Conservation (phyloP, 2,797 vertebrate genomes). For the Pseudochromis fuscus region DNA sequence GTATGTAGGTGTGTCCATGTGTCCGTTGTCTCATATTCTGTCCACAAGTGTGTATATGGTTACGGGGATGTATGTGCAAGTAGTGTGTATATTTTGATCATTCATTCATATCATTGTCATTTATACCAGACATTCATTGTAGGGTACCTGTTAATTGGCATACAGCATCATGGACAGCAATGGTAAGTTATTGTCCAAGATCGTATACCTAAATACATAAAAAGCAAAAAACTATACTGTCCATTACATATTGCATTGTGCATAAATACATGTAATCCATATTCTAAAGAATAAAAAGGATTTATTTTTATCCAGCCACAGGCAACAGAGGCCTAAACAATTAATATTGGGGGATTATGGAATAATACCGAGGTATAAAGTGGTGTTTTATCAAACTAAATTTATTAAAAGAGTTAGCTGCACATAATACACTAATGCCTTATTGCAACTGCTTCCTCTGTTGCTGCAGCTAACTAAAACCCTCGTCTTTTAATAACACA, state of each 20-base stretch:
- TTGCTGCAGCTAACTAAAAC: slow-evolving; percentile 39
- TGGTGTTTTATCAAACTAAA: slow-evolving; percentile 41
- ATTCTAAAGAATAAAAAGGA: slow-evolving; percentile 9
- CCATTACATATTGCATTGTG: slow-evolving; percentile 3
- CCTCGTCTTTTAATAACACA: slow-evolving; percentile 60
- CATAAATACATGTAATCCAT: slow-evolving; percentile 8
- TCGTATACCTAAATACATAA: background rate
- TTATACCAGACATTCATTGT: background rate
- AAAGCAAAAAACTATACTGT: background rate
- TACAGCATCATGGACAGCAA: background rate
- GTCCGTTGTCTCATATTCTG: background rate
- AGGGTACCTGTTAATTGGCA: background rate
- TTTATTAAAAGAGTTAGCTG: slow-evolving; percentile 39
- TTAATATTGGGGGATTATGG: slow-evolving; percentile 28
- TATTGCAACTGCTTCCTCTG: slow-evolving; percentile 8
- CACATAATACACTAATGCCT: slow-evolving; percentile 35
- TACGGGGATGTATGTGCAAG: background rate
- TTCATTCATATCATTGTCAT: background rate
- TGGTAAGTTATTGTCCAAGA: background rate
- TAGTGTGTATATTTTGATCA: too few relatives aligned
- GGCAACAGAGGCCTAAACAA: slow-evolving; percentile 15
- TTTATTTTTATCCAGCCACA: slow-evolving; percentile 8
- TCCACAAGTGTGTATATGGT: background rate
- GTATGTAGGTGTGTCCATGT: too few relatives aligned
- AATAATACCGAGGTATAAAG: slow-evolving; percentile 38